Percentiles rank a stretch among this genome's conserved stretches.
Evolutionary conservation across 2,888 invertebrate species (phyloP).

Genomic region (Stramonita haemastoma): DNA sequence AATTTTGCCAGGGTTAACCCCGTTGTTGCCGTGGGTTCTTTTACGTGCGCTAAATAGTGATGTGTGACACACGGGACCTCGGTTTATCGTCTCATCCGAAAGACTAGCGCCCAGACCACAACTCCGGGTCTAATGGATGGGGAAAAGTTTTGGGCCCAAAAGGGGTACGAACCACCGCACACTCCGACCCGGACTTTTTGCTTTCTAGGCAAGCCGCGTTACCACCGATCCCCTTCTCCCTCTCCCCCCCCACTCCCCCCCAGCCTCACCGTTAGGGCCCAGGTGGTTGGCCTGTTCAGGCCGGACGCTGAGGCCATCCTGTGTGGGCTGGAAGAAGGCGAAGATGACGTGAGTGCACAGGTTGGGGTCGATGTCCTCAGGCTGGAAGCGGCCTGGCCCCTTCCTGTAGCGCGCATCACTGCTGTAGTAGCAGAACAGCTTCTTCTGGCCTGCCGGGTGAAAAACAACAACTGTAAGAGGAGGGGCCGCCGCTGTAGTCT

Average conservation of each 20-base stretch:
- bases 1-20: too few species aligned
- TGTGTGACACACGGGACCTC: too few species aligned
- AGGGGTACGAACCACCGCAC: too few species aligned
- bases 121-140: too few species aligned
- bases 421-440: constrained; percentile 91
- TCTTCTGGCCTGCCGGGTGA: constrained; percentile 37
- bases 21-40: too few species aligned
- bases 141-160: too few species aligned
- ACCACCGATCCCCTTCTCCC: background rate
- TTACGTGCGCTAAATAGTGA: too few species aligned
- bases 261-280: constrained; percentile 43
- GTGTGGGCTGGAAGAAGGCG: constrained; percentile 98
- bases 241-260: background rate
- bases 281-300: constrained; percentile 37
- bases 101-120: too few species aligned
- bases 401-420: constrained; percentile 98
- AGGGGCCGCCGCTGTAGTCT: background rate
- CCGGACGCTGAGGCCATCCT: constrained; percentile 73
- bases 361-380: constrained; percentile 95
- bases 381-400: constrained; percentile 86
- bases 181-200: too few species aligned
- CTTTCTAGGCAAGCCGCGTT: too few species aligned
- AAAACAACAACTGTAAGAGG: background rate
- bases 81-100: too few species aligned
- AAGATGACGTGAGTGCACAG: constrained; percentile 97